phyloP scores from a whole-genome alignment of 1,140 invertebrate genomes.

The Himalopsyche phryganea region DNA sequence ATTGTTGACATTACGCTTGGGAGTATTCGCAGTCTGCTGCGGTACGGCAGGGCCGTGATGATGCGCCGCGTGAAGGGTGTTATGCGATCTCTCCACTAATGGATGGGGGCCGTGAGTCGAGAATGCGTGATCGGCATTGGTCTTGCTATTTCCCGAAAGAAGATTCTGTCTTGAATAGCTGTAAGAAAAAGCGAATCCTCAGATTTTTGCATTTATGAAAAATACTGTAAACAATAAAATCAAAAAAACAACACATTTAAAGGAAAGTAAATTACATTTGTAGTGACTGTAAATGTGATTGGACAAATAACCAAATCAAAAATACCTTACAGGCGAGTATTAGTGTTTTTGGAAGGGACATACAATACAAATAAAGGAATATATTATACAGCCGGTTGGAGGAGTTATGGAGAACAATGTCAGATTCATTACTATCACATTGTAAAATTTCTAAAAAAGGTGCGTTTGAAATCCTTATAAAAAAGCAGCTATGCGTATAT shows the following conservation, averaged over 20 bases:
- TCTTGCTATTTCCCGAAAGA: conserved; percentile 68
- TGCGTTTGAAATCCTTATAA: too few relatives aligned
- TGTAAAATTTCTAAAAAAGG: too few relatives aligned
- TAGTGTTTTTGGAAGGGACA: too few relatives aligned
- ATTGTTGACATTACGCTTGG: conserved; percentile 43
- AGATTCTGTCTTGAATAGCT: conserved; percentile 84
- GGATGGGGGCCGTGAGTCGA: conserved; percentile 43
- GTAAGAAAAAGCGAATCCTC: conserved; percentile 36
- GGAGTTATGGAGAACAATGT: too few relatives aligned
- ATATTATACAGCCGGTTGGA: too few relatives aligned
- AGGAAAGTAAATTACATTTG: neutral
- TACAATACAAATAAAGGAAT: too few relatives aligned
- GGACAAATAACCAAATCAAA: too few relatives aligned
- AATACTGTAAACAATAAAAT: neutral
- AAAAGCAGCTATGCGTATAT: too few relatives aligned
- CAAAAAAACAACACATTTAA: conserved; percentile 1
- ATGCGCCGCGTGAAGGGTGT: conserved; percentile 43
- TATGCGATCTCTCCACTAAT: conserved; percentile 48
- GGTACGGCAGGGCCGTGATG: conserved; percentile 37
- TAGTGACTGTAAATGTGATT: too few relatives aligned
- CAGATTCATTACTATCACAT: too few relatives aligned
- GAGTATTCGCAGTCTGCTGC: conserved; percentile 41
- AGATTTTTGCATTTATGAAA: too few relatives aligned
- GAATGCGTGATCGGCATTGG: conserved; percentile 54
- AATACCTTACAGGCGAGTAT: too few relatives aligned